These are phyloP conservation scores for Echinarachnius parma DNA, from an alignment of 53 echinoderm and acorn worm genomes.

Conservation along the genomic window DNA sequence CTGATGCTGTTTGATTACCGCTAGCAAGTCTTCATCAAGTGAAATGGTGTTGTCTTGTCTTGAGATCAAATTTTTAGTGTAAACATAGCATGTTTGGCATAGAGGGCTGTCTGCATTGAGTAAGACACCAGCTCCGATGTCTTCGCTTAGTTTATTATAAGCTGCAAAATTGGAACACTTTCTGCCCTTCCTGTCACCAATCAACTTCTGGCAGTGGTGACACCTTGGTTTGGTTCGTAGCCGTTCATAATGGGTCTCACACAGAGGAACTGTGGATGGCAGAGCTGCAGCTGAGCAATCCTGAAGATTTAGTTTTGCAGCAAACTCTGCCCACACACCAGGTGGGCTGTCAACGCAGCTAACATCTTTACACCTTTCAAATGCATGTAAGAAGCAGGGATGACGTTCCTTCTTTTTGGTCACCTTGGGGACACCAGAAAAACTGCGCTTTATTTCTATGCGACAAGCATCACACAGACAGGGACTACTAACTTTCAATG, in stretches of 20 bases:
- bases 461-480: slow-evolving; percentile 22
- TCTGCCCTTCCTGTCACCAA: background rate
- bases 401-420: background rate
- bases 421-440: background rate
- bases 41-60: background rate
- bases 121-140: background rate
- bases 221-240: background rate
- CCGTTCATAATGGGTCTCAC: background rate
- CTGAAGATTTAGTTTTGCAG: background rate
- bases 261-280: background rate
- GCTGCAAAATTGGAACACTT: background rate
- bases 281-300: slow-evolving; percentile 2
- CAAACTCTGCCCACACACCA: background rate
- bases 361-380: background rate
- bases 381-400: background rate
- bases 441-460: background rate
- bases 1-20: background rate
- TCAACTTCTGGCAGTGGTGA: background rate
- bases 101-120: background rate
- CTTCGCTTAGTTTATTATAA: background rate
- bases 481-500: background rate
- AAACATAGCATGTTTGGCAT: background rate
- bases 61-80: background rate
- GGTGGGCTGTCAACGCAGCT: background rate
- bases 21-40: background rate